Evolutionary conservation across 2,888 invertebrate genomes (phyloP).

Genomic region (Sphaerophoria taeniata): DNA sequence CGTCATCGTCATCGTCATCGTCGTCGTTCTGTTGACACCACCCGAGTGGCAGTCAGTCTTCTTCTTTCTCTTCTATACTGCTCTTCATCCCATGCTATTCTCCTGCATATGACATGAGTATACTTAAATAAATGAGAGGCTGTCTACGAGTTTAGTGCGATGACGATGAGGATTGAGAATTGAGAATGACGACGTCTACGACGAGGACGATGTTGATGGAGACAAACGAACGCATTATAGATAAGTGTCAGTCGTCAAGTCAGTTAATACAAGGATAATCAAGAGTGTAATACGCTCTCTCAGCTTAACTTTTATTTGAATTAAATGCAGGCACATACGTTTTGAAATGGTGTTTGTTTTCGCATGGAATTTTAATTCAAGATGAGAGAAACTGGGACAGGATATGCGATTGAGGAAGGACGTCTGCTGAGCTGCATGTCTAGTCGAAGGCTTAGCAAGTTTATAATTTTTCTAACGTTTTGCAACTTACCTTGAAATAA

Average conservation of each 20-base stretch:
- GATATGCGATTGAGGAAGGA: no score
- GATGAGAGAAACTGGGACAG: no score
- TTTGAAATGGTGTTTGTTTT: slow-evolving; percentile 1
- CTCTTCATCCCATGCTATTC: neutral
- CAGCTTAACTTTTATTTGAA: slow-evolving; percentile 23
- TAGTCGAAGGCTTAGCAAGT: no score
- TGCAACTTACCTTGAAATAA: no score
- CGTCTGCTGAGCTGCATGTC: no score
- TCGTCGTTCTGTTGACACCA: slow-evolving; percentile 50
- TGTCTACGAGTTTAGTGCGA: slow-evolving; percentile 24
- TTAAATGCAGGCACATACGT: slow-evolving; percentile 9
- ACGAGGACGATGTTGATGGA: slow-evolving; percentile 21
- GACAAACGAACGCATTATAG: neutral
- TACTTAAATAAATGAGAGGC: slow-evolving; percentile 55
- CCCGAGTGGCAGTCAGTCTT: slow-evolving; percentile 20
- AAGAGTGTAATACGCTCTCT: slow-evolving; percentile 12
- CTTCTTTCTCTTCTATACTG: slow-evolving; percentile 4
- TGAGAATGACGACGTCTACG: neutral
- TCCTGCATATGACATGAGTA: slow-evolving; percentile 55
- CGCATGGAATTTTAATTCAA: no score
- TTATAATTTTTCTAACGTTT: no score
- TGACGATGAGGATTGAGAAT: neutral
- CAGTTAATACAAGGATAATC: slow-evolving; percentile 24
- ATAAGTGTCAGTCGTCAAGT: neutral
- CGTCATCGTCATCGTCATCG: no score